Percentiles rank a stretch among this genome's conserved stretches.
These are phyloP conservation scores for Lasioglossum pauxillum DNA, from an alignment of 2,888 invertebrate genomes.

Conservation along the genomic window DNA sequence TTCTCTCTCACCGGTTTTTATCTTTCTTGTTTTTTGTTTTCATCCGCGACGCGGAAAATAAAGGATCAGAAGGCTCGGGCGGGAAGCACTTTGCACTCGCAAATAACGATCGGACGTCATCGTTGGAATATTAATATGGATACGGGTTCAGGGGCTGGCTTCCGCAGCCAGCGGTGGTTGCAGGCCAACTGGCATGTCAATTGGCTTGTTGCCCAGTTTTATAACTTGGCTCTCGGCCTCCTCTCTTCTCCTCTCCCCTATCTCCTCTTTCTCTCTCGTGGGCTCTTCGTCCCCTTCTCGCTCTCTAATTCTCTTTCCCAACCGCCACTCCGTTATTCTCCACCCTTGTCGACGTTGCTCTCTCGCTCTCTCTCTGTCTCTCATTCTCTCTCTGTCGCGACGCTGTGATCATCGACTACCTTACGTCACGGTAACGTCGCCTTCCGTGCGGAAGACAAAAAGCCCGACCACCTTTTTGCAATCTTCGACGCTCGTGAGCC, in stretches of 20 bases:
- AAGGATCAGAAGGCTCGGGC: conserved; percentile 35
- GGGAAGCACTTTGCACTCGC: conserved; percentile 73
- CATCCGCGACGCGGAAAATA: conserved; percentile 18
- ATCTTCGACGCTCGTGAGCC: conserved; percentile 18
- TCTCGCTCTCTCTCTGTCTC: conserved; percentile 20
- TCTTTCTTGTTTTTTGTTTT: not conserved
- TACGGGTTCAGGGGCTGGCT: conserved; percentile 72
- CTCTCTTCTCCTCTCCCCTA: conserved; percentile 63
- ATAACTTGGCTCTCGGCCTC: conserved; percentile 79
- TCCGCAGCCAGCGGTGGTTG: conserved; percentile 81
- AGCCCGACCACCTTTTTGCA: conserved; percentile 18
- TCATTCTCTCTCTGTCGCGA: conserved; percentile 33
- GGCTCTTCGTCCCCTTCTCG: not conserved
- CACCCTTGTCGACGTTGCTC: conserved; percentile 27
- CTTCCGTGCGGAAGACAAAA: conserved; percentile 46
- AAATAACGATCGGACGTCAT: conserved; percentile 80
- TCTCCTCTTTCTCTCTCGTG: conserved; percentile 43
- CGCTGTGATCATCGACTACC: conserved; percentile 62
- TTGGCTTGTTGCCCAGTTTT: conserved; percentile 84
- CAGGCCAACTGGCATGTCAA: conserved; percentile 84
- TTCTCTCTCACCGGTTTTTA: not conserved
- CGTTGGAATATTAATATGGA: conserved; percentile 76
- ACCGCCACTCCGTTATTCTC: conserved; percentile 46
- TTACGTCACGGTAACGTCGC: conserved; percentile 75
- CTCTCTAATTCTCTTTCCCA: conserved; percentile 42